Evolutionary conservation across 2,888 invertebrate genomes (phyloP), one percentile per base, ranked within the genome.

Genomic region (Ormyrus thymus): DNA sequence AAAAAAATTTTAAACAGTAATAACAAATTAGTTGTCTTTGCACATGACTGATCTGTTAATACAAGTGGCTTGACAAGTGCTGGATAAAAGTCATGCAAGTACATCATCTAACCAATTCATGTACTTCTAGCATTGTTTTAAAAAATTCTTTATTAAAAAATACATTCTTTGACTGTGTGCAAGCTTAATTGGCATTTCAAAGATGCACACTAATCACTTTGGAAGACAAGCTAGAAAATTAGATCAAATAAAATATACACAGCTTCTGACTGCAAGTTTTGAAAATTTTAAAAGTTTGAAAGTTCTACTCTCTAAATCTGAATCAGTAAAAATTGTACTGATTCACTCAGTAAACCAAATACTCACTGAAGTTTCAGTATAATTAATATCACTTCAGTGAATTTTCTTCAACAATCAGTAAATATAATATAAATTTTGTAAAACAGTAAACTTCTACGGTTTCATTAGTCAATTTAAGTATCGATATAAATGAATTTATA

Each of bases 201-300:
- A 81, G 76, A 81, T 81, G 78, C 59, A 70, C 9, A 66, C 45
- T 81, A 72, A 78, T 78, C 69, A 76, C 79, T 79, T 80, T 56
- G 65, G 59, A 75, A 79, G 69, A 79, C 48, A 53, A 81, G 81
- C 79, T 80, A 81, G 61, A 76, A 83, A 85, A 84, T 83, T 82
- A 76, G 85, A 84, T 83, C 85, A 83, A 82, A 83, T 83, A 78
- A 83, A 84, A 82, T 83, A 76, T 77, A 81, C 79, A 79, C 53
- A 75, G 76, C 76, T 82, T 76, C 74, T 79, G 74, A 82, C 82
- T 80, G 86, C 86, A 86, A 86, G 86, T 86, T 86, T 84, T 84
- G 79, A 80, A 84, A 85, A 4, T 29, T 29, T 29, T 29, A 29
- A 29, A 29, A 29, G 29, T 29, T 29, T 29, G 29, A 4, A 29